A percentile compares a stretch with the other conserved stretches of the same genome.
phyloP scores from a whole-genome alignment of 1,140 invertebrate genomes.

The Danaus plexippus region DNA sequence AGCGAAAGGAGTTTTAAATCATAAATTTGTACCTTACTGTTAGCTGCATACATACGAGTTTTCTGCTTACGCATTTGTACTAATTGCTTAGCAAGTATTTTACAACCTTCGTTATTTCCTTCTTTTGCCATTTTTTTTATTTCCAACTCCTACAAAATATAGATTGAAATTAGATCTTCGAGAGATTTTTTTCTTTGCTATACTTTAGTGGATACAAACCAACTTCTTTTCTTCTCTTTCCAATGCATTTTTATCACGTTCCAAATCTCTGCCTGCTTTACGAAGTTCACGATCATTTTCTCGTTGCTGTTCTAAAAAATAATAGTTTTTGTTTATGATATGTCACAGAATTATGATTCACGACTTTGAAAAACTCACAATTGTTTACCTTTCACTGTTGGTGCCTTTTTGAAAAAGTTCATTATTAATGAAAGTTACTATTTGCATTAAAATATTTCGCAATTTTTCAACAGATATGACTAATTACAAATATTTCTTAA shows the following conservation, averaged over 20 bases:
- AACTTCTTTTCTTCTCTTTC: conserved; percentile 93
- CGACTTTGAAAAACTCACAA: too few species aligned
- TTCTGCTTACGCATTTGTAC: conserved; percentile 91
- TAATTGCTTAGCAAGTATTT: conserved; percentile 90
- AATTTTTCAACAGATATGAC: conserved; percentile 1
- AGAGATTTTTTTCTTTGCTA: not conserved
- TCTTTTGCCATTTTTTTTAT: conserved; percentile 91
- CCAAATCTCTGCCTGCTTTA: conserved; percentile 87
- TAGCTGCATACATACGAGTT: conserved; percentile 83
- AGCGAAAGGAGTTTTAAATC: not conserved
- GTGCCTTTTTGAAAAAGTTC: conserved; percentile 73
- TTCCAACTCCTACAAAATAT: conserved; percentile 80
- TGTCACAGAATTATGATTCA: too few species aligned
- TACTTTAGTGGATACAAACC: conserved; percentile 62
- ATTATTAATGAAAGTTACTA: conserved; percentile 22
- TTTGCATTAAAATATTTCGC: not conserved
- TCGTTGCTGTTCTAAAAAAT: conserved; percentile 81
- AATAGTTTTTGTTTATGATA: too few species aligned
- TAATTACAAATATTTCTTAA: not conserved
- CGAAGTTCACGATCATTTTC: conserved; percentile 85
- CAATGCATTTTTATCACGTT: conserved; percentile 83
- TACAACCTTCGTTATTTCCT: conserved; percentile 88
- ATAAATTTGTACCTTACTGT: conserved; percentile 75
- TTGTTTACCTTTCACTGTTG: conserved; percentile 70
- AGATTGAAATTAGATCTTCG: conserved; percentile 4